Evolutionary conservation across 2,113 vertebrate species (phyloP), one percentile per base, ranked within the genome.

Genomic region (Zeus faber): DNA sequence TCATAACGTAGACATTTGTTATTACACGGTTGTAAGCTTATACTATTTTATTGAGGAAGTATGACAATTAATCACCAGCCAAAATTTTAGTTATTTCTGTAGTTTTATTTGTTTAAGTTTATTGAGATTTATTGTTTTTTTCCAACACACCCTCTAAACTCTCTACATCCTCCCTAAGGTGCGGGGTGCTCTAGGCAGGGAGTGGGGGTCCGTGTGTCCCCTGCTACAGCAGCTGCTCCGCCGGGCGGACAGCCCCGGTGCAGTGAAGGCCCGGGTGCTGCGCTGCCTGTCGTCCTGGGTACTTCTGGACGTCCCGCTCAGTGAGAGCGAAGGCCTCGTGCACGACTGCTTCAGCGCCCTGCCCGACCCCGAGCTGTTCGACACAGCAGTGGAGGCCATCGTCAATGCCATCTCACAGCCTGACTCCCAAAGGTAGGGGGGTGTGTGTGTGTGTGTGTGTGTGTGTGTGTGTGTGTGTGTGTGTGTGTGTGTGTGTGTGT

Each of bases 221-320:
- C 86, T 99, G 72, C 88, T 99, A 62, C 95, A 96, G 76, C 96
- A 98, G 87, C 91, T 99, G 62, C 83, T 99, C 23, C 91, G 91
- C 64, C 91, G 96, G 78, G 88, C 92, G 41, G 95, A 95, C 87
- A 95, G 93, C 47, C 96, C 96, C 0, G 92, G 93, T 65, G 93
- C 94, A 55, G 95, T 98, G 76, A 97, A 95, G 80, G 95, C 97
- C 82, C 97, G 98, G 45, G 96, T 97, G 62, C 87, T 99, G 72
- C 97, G 96, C 82, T 99, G 97, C 83, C 94, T 99, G 82, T 98
- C 97, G 69, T 99, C 95, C 69, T 99, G 97, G 97, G 94, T 97
- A 43, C 91, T 97, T 83, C 87, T 99, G 81, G 96, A 98, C 59
- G 94, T 99, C 56, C 93, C 96, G 0, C 87, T 99, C 69, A 92